Evolutionary conservation across 2,113 vertebrate genomes (phyloP), one percentile per base, ranked within the genome.

Genomic region (Strigops habroptila): DNA sequence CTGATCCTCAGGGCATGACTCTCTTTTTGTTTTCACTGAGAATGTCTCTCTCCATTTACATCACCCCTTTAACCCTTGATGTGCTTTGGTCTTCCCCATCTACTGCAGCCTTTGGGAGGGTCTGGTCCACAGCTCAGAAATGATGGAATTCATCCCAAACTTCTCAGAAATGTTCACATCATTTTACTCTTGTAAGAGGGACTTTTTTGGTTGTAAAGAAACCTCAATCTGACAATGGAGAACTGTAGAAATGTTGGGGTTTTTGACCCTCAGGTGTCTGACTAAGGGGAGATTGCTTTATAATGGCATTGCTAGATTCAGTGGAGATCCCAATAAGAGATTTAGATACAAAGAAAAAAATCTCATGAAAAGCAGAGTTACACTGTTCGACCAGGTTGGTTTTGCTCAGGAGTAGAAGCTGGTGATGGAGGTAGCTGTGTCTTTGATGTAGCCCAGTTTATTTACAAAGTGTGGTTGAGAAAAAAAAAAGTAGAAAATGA

Each of bases 41-140:
- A 97, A 96, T 91, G 94, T 93, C 86, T 97, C 88, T 93, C 95
- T 88, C 80, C 95, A 97, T 90, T 97, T 91, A 65, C 86, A 97
- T 97, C 90, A 95, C 82, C 88, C 80, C 55, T 70, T 97, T 96
- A 94, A 96, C 82, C 88, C 77, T 94, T 78, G 69, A 63, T 2
- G 95, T 12, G 82, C 81, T 85, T 89, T 27, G 64, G 22, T 55
- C 44, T 48, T 82, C 63, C 77, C 69, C 43, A 22, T 67, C 74
- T 70, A 5, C 43, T 22, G 7, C 51, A 4, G 82, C 75, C 33
- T 68, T 39, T 31, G 1, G 1, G 27, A 78, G 35, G 41, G 44
- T n/a, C 68, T 63, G 73, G 21, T 51, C 73, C 10, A 9, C 6
- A 16, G 90, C 48, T 69, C 75, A 35, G n/a, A 80, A 81, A 27